phyloP scores from a whole-genome alignment of 2,113 vertebrate species.

The Calidris pygmaea region DNA sequence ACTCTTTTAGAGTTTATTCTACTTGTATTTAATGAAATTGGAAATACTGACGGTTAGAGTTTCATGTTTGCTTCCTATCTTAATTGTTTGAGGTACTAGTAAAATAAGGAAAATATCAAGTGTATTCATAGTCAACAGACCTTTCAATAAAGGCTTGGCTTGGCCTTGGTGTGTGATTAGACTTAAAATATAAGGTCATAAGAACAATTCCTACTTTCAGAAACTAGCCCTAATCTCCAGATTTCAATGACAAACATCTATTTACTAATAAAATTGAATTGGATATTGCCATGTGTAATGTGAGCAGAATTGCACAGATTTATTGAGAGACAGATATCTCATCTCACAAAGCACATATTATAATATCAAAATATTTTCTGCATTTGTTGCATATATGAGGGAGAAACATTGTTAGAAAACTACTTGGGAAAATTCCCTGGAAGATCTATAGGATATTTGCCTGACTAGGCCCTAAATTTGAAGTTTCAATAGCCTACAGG shows the following conservation, averaged over 20 bases:
- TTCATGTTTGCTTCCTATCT: background rate
- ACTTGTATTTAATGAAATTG: background rate
- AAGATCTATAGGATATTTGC: background rate
- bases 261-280: background rate
- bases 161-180: background rate
- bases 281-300: background rate
- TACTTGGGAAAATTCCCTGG: background rate
- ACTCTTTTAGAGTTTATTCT: background rate
- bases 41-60: background rate
- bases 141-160: background rate
- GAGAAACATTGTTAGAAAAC: background rate
- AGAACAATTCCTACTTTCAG: background rate
- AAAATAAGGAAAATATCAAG: background rate
- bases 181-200: background rate
- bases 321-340: background rate
- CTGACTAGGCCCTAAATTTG: conserved; percentile 32
- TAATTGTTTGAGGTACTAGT: background rate
- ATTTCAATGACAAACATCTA: background rate
- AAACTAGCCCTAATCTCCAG: background rate
- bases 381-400: background rate
- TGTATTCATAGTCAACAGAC: background rate
- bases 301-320: background rate
- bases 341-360: background rate
- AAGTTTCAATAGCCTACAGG: conserved; percentile 36
- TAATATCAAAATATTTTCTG: background rate